These are phyloP conservation scores for Thelaira solivaga DNA, from an alignment of 2,888 invertebrate genomes.

Conservation along the genomic window DNA sequence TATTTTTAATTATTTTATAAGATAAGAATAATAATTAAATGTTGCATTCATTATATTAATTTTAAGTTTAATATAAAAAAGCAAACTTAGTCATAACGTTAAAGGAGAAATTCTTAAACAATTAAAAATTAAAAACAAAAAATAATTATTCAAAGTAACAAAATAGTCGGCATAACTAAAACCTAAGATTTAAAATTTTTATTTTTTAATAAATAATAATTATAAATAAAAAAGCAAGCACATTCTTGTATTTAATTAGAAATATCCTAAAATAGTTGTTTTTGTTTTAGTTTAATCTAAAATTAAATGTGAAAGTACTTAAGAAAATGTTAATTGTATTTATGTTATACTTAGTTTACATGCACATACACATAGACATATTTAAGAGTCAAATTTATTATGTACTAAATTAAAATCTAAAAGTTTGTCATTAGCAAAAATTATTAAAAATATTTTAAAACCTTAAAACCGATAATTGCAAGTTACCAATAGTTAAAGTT, in stretches of 20 bases:
- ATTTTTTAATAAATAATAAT: background rate
- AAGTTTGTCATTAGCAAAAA: conserved; percentile 51
- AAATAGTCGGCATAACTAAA: conserved; percentile 52
- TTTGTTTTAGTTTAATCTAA: conserved; percentile 17
- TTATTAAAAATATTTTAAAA: conserved; percentile 29
- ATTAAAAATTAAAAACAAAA: background rate
- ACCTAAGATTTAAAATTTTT: conserved; percentile 40
- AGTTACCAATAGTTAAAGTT: no score
- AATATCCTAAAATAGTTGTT: background rate
- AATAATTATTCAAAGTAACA: conserved; percentile 22
- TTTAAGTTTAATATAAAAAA: no score
- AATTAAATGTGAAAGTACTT: conserved; percentile 21
- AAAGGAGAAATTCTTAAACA: no score
- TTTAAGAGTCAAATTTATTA: conserved; percentile 9
- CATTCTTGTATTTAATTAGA: conserved; percentile 32
- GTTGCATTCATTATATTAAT: no score
- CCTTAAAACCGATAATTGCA: no score
- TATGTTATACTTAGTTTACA: background rate
- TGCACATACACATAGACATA: background rate
- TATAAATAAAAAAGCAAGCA: background rate
- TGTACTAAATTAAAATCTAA: background rate
- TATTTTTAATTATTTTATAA: no score
- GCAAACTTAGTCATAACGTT: conserved; percentile 16
- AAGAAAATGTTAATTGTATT: background rate
- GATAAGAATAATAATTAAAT: no score